phyloP scores from a whole-genome alignment of 2,888 invertebrate genomes.

The Cerastis leucographa region DNA sequence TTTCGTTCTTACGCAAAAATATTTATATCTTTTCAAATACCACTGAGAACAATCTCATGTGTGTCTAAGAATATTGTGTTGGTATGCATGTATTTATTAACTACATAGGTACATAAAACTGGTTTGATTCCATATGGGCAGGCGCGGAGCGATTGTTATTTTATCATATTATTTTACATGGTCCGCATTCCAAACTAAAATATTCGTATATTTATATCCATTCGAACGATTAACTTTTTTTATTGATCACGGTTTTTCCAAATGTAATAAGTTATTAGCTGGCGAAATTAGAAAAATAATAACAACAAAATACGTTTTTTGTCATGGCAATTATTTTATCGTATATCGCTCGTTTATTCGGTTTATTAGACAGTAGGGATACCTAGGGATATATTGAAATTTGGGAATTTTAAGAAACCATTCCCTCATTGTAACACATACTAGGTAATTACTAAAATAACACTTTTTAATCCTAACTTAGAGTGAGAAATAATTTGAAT shows the following conservation, averaged over 20 bases:
- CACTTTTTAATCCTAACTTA: background rate
- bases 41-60: constrained; percentile 61
- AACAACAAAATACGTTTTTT: background rate
- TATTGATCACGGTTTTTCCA: constrained; percentile 66
- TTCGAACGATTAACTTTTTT: constrained; percentile 62
- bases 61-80: constrained; percentile 51
- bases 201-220: constrained; percentile 67
- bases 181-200: constrained; percentile 81
- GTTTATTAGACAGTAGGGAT: too few relatives aligned
- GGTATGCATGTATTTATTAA: constrained; percentile 73
- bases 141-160: constrained; percentile 80
- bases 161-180: constrained; percentile 82
- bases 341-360: background rate
- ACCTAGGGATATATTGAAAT: background rate
- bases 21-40: background rate
- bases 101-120: constrained; percentile 75
- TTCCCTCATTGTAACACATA: background rate
- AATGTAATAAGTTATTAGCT: constrained; percentile 51
- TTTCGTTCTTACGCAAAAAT: background rate
- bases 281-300: constrained; percentile 57
- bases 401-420: background rate
- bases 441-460: background rate
- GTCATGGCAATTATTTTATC: constrained; percentile 10
- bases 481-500: background rate
- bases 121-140: constrained; percentile 84